Evolutionary conservation across 2,113 vertebrate genomes (phyloP), one percentile per base, ranked within the genome.

Genomic region (Morone saxatilis): DNA sequence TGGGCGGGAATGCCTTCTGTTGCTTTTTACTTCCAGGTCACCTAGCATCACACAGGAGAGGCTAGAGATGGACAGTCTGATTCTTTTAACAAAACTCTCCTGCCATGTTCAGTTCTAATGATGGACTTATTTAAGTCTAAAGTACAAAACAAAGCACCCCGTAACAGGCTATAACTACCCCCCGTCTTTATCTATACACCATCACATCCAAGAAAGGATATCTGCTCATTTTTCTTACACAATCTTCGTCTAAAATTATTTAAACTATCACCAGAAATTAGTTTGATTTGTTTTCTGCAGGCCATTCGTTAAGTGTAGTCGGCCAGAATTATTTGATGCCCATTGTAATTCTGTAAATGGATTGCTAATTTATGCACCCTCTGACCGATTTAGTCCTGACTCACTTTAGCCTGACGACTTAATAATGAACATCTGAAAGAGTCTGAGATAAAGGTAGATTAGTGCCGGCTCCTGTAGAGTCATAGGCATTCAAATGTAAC

Each of bases 11-110:
- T 88, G 89, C 91, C 92, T 95, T 94, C 94, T 93, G 93, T 92
- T 91, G 59, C 80, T 83, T 88, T 94, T 95, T 94, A 94, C 87
- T 95, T 95, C 92, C 90, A 95, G 95, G 95, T 94, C 93, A 94
- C 71, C 78, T 83, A 86, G 71, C 89, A 91, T 91, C 75, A 82
- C 79, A 83, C 78, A 80, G 71, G 72, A 88, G 73, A 74, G 62
- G 66, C 51, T 40, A 31, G 59, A 60, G 68, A 90, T 56, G 66
- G 73, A 78, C 66, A 25, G 19, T 67, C 38, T 53, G 62, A 25
- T 71, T 83, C 68, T 79, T 83, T 78, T 74, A 68, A 41, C 76
- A 68, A 80, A 31, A 16, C 72, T 74, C 57, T 63, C 12, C 63
- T 72, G 56, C 25, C 61, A 36, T 70, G 51, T 56, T 62, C 22